Conservation (phyloP, 1,140 invertebrate genomes). For the Chelonus insularis region DNA sequence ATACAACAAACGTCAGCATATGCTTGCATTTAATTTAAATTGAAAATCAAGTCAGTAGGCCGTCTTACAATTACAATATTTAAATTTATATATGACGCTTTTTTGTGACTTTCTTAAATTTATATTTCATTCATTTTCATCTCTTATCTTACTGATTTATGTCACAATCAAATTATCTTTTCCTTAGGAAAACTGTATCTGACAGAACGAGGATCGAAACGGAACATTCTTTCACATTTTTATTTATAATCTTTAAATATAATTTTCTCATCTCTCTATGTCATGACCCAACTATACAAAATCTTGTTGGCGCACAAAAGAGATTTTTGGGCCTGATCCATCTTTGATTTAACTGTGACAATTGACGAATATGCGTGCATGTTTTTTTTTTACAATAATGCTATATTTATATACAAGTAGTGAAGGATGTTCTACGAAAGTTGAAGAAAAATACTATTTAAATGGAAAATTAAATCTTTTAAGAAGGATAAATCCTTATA, state of each 20-base stretch:
- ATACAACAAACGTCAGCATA: too few species aligned
- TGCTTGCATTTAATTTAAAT: too few species aligned
- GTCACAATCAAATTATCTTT: background rate
- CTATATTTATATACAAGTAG: too few species aligned
- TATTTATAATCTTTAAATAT: background rate
- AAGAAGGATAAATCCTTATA: conserved; percentile 8
- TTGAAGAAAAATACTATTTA: too few species aligned
- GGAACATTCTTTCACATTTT: background rate
- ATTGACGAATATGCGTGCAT: conserved; percentile 13
- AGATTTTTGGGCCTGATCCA: conserved; percentile 46
- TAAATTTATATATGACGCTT: too few species aligned
- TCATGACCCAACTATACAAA: conserved; percentile 29
- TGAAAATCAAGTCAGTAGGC: too few species aligned
- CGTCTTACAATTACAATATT: too few species aligned
- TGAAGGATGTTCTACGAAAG: too few species aligned
- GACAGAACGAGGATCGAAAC: background rate
- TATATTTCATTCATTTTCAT: too few species aligned
- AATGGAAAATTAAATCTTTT: too few species aligned
- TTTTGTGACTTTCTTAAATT: too few species aligned
- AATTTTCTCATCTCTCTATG: conserved; percentile 33
- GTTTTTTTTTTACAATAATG: background rate
- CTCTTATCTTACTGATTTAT: too few species aligned
- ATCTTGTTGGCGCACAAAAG: conserved; percentile 58
- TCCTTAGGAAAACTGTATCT: background rate
- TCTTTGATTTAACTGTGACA: conserved; percentile 50